These are phyloP conservation scores for Champsocephalus gunnari DNA, from an alignment of 2,797 vertebrate genomes.

Conservation along the genomic window DNA sequence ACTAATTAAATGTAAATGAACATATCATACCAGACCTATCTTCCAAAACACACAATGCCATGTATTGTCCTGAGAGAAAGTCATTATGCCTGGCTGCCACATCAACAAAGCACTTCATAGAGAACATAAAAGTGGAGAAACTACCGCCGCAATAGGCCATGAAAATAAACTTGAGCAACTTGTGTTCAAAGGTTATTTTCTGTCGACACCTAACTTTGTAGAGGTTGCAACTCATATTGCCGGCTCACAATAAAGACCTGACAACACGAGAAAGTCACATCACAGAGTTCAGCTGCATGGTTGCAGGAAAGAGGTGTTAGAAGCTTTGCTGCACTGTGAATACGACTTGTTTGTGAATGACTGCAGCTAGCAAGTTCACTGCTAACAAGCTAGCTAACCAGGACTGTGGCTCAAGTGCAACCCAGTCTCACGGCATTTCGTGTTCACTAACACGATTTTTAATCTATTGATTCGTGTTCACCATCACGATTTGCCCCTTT, in stretches of 20 bases:
- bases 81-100: slow-evolving; percentile 3
- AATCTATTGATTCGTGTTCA: too few relatives aligned
- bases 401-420: neutral
- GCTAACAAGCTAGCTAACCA: neutral
- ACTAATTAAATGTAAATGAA: slow-evolving; percentile 73
- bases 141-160: neutral
- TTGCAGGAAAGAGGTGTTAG: neutral
- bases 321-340: neutral
- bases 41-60: slow-evolving; percentile 28
- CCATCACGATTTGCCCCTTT: too few relatives aligned
- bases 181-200: neutral
- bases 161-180: slow-evolving; percentile 10
- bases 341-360: neutral
- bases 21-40: slow-evolving; percentile 53
- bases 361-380: neutral
- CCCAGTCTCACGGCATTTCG: too few relatives aligned
- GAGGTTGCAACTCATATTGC: neutral
- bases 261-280: neutral
- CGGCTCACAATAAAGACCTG: neutral
- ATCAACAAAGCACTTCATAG: slow-evolving; percentile 13
- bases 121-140: neutral
- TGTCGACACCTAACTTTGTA: neutral
- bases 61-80: slow-evolving; percentile 37
- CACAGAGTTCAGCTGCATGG: neutral
- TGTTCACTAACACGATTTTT: too few relatives aligned